Conservation (phyloP, 2,113 vertebrate genomes). For the Okapia johnstoni region DNA sequence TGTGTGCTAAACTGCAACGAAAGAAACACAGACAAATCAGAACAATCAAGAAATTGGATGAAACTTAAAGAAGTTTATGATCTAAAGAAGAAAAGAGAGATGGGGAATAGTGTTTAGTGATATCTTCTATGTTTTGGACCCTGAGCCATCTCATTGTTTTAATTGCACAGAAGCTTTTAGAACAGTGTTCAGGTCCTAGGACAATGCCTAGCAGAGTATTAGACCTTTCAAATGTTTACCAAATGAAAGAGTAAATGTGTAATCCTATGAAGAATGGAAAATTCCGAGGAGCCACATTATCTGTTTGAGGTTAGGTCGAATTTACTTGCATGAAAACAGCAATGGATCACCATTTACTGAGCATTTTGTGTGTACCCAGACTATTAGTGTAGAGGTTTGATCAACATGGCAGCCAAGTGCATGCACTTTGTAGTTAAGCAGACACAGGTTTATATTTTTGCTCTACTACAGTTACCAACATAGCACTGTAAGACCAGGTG, state of each 20-base stretch:
- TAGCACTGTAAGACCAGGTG: not conserved
- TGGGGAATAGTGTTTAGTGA: not conserved
- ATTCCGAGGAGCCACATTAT: not conserved
- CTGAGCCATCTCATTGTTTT: not conserved
- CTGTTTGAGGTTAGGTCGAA: not conserved
- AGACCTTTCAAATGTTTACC: not conserved
- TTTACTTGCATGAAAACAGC: not conserved
- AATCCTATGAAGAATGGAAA: not conserved
- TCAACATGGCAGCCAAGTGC: not conserved
- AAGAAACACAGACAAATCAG: not conserved
- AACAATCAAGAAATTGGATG: not conserved
- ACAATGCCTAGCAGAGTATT: not conserved
- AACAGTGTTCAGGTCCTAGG: not conserved
- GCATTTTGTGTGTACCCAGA: not conserved
- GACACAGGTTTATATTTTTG: not conserved
- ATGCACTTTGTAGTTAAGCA: not conserved
- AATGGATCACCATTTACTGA: not conserved
- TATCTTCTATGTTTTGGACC: not conserved
- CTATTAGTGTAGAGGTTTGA: not conserved
- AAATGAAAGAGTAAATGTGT: not conserved
- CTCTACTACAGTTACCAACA: not conserved
- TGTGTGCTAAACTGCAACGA: not conserved
- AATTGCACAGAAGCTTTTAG: not conserved
- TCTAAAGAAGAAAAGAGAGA: not conserved
- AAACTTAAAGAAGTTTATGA: not conserved